Percentiles rank a stretch among this genome's conserved stretches.
Evolutionary conservation across 2,113 vertebrate genomes (phyloP).

Genomic region (Oplegnathus fasciatus): DNA sequence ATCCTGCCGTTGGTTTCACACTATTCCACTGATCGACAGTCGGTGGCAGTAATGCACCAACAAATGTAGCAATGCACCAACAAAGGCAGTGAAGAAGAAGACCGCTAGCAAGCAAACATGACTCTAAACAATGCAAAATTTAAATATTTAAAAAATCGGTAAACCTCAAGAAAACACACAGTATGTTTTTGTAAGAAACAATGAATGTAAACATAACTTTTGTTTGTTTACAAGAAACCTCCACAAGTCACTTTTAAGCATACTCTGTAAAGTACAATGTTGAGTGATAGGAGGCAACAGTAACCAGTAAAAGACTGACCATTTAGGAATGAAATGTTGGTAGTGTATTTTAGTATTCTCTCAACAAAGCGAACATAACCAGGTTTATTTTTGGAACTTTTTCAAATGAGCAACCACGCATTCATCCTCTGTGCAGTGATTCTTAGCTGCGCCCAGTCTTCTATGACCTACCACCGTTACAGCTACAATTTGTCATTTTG

Average conservation of each 20-base stretch:
- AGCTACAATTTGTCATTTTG: slow-evolving; percentile 23
- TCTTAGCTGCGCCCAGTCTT: not conserved
- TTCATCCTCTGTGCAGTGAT: not conserved
- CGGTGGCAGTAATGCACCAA: too few species aligned
- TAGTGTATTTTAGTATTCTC: not conserved
- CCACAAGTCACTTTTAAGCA: too few species aligned
- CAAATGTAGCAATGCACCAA: too few species aligned
- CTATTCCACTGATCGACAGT: not conserved
- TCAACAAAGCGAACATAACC: not conserved
- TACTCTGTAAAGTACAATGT: too few species aligned
- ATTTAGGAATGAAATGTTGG: not conserved
- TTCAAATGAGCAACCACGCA: not conserved
- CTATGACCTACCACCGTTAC: not conserved
- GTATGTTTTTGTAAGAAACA: too few species aligned
- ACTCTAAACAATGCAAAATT: too few species aligned
- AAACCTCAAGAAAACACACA: too few species aligned
- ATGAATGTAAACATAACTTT: too few species aligned
- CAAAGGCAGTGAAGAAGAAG: too few species aligned
- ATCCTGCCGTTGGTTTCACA: not conserved
- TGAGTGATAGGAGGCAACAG: not conserved
- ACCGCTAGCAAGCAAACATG: too few species aligned
- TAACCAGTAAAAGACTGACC: not conserved
- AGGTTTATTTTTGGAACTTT: slow-evolving; percentile 3
- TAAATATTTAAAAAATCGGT: too few species aligned
- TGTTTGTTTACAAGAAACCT: too few species aligned